A percentile compares a stretch with the other conserved stretches of the same genome.
Evolutionary conservation across 2,797 vertebrate genomes (phyloP).

Genomic region (Clarias laeviceps): DNA sequence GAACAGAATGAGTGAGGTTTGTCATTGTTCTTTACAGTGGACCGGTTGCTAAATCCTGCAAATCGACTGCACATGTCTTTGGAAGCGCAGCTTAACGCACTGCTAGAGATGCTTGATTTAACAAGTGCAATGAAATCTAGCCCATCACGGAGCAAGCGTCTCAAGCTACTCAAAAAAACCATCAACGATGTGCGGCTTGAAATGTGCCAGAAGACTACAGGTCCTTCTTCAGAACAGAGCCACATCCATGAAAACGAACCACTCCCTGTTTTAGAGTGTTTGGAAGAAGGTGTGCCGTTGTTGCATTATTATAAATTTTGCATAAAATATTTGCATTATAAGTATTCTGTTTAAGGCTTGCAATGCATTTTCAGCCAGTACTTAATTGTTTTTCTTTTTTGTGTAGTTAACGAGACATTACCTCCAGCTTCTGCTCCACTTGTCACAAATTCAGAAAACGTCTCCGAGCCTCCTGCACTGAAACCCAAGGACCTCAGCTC

Average conservation of each 20-base stretch:
- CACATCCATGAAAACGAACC: conserved; percentile 68
- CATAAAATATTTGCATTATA: not conserved
- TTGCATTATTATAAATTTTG: not conserved
- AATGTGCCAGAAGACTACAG: conserved; percentile 78
- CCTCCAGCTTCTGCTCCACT: conserved; percentile 84
- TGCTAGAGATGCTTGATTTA: conserved; percentile 92
- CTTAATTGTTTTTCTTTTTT: not conserved
- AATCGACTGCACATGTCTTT: conserved; percentile 83
- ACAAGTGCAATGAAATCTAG: conserved; percentile 93
- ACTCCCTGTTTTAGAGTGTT: conserved; percentile 64
- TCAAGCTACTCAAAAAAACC: conserved; percentile 91
- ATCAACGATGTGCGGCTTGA: conserved; percentile 86
- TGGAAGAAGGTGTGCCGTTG: conserved; percentile 75
- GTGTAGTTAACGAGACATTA: conserved; percentile 82
- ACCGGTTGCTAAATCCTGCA: conserved; percentile 86
- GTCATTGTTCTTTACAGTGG: conserved; percentile 76
- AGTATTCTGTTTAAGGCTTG: not conserved
- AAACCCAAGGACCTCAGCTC: conserved; percentile 80
- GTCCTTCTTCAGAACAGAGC: conserved; percentile 66
- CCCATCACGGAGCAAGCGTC: conserved; percentile 91
- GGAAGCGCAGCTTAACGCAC: conserved; percentile 88
- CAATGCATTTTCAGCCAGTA: not conserved
- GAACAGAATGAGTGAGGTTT: not conserved
- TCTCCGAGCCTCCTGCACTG: conserved; percentile 84
- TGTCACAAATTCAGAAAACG: conserved; percentile 76